Conservation (phyloP, 1,140 invertebrate species). For the Lepidostoma basale region DNA sequence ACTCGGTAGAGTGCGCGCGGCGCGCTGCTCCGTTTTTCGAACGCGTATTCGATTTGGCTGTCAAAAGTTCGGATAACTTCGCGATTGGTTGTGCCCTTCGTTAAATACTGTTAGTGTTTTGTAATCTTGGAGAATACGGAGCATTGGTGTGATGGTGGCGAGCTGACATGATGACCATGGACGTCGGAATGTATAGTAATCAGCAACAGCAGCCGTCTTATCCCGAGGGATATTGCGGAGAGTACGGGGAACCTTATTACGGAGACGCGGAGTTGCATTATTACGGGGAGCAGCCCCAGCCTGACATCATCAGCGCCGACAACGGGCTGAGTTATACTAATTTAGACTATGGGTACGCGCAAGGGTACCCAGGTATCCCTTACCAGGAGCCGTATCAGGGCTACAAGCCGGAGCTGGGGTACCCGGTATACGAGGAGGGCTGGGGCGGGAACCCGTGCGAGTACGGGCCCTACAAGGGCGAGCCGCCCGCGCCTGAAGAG, state of each 20-base stretch:
- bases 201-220: conserved; percentile 53
- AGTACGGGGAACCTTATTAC: conserved; percentile 52
- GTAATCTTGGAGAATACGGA: not conserved
- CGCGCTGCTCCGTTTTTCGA: conserved; percentile 21
- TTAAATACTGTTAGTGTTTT: too few species aligned
- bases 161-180: conserved; percentile 59
- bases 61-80: too few species aligned
- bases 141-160: not conserved
- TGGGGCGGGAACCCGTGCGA: conserved; percentile 9
- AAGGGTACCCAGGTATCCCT: conserved; percentile 51
- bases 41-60: not conserved
- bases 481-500: conserved; percentile 39
- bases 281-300: conserved; percentile 49
- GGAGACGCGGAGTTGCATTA: conserved; percentile 54
- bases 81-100: too few species aligned
- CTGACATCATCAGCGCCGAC: conserved; percentile 78
- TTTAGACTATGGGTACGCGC: conserved; percentile 70
- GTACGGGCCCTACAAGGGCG: not conserved
- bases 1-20: conserved; percentile 26
- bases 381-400: conserved; percentile 23
- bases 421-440: conserved; percentile 60
- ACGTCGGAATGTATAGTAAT: conserved; percentile 61
- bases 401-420: conserved; percentile 55
- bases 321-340: conserved; percentile 90
- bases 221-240: conserved; percentile 53